Conservation (phyloP, 35 echinoderm and acorn worm species). For the Apostichopus parvimensis region DNA sequence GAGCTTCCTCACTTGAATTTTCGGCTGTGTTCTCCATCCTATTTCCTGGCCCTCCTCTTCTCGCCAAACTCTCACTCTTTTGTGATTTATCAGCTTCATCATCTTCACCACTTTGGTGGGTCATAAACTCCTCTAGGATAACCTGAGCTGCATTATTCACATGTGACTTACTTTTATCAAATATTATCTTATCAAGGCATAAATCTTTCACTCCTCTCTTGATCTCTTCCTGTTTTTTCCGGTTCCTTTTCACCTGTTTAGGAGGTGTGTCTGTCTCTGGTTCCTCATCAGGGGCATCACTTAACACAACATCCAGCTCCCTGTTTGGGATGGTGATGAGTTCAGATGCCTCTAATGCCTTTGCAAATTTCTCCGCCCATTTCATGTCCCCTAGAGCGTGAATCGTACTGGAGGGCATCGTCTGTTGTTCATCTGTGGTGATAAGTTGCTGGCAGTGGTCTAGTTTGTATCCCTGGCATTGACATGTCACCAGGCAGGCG, state of each 20-base stretch:
- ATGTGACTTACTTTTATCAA: conserved; percentile 11
- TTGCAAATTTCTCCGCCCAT: conserved; percentile 29
- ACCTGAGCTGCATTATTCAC: neutral
- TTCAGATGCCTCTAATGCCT: conserved; percentile 34
- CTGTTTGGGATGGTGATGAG: conserved; percentile 14
- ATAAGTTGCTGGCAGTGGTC: neutral
- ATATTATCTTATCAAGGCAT: neutral
- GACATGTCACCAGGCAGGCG: conserved; percentile 38
- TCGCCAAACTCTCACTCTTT: neutral
- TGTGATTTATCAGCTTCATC: neutral
- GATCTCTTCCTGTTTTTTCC: neutral
- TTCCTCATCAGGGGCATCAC: neutral
- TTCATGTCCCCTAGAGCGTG: conserved; percentile 4
- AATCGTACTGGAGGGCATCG: conserved; percentile 31
- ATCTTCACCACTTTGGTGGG: too few relatives aligned
- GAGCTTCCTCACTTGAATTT: neutral
- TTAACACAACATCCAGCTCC: neutral
- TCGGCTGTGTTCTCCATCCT: neutral
- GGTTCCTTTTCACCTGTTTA: neutral
- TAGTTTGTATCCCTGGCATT: conserved; percentile 39
- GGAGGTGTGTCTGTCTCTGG: neutral
- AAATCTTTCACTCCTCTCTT: conserved; percentile 4
- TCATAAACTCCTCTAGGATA: conserved; percentile 7
- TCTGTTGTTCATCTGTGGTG: neutral
- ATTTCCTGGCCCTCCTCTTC: neutral